Evolutionary conservation across 1,140 invertebrate genomes (phyloP).

Genomic region (Drosophila aff.): DNA sequence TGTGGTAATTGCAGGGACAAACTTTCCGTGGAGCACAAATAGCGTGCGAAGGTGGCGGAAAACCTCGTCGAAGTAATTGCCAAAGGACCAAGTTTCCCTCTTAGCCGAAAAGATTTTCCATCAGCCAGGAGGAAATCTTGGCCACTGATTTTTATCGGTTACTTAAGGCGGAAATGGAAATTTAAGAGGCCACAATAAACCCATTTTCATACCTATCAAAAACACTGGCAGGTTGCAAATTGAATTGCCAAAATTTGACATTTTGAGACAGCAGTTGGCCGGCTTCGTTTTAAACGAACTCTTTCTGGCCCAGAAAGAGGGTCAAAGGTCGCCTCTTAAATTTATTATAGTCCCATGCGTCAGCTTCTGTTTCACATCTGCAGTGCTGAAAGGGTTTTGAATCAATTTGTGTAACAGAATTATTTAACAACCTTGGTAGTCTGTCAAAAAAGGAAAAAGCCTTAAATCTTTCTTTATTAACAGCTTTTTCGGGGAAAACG

Average conservation of each 20-base stretch:
- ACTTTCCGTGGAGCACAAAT: slow-evolving; percentile 11
- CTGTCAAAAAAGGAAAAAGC: background rate
- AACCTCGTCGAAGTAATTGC: background rate
- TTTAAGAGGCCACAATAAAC: background rate
- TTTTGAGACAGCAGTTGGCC: slow-evolving; percentile 5
- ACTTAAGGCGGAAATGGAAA: background rate
- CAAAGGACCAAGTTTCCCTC: slow-evolving; percentile 5
- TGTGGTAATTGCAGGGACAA: slow-evolving; percentile 28
- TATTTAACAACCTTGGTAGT: slow-evolving; percentile 1
- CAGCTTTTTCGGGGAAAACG: background rate
- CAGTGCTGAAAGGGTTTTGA: slow-evolving; percentile 12
- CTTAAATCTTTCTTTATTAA: background rate
- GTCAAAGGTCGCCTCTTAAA: slow-evolving; percentile 16
- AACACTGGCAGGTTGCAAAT: slow-evolving; percentile 22
- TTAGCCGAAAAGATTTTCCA: slow-evolving; percentile 14
- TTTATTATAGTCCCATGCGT: slow-evolving; percentile 19
- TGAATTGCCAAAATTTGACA: slow-evolving; percentile 24
- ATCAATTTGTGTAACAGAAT: slow-evolving; percentile 24
- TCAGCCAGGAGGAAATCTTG: background rate
- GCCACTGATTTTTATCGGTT: background rate
- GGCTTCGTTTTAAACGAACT: background rate
- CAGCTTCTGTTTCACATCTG: slow-evolving; percentile 8
- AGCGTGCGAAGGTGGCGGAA: slow-evolving; percentile 25
- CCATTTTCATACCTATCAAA: slow-evolving; percentile 6
- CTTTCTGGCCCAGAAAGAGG: background rate